Evolutionary conservation across 2,113 vertebrate species (phyloP), one percentile per base, ranked within the genome.

Genomic region (Ptyas mucosa): DNA sequence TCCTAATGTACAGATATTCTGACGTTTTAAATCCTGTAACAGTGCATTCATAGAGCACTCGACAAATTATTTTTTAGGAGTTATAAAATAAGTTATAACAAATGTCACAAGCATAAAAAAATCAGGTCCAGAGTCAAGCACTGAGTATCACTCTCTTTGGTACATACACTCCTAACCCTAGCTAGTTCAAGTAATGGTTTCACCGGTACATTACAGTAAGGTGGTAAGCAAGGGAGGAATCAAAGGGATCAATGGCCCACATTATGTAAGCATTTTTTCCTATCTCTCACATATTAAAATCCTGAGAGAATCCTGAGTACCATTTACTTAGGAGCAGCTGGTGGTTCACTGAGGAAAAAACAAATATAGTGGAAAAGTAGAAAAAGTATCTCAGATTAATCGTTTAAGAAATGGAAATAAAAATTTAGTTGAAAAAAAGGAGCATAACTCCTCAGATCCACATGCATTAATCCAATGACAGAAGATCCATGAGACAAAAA

Each of bases 61-160:
- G 95, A 96, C 90, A 89, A 89, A 90, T 93, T 93, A 96, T 96
- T 92, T 91, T 94, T 96, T 95, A 98, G 97, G 98, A 97, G 97
- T 97, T 97, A 98, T 94, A 97, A 97, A 98, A 98, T 97, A 98
- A 98, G 96, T 98, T 96, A 96, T 95, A 95, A 95, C 96, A 97
- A 97, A 94, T 81, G 94, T 91, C 93, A 96, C 93, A 97, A 96
- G 96, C 95, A 89, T 85, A 92, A 88, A 98, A 81, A 81, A 96
- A 96, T 97, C 94, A 97, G 95, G 96, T 96, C 97, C 96, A 96
- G 94, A 94, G 89, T 93, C 90, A 94, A 96, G 96, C 96, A 96
- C 95, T 7, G 93, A 96, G 96, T 95, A 96, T 52, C 8, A 0
- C 95, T 95, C 95, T 98, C 98, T 98, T 98, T 98, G 98, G 98